Conservation (phyloP, 64 coral and sea anemone genomes). For the Anthopleura sola region DNA sequence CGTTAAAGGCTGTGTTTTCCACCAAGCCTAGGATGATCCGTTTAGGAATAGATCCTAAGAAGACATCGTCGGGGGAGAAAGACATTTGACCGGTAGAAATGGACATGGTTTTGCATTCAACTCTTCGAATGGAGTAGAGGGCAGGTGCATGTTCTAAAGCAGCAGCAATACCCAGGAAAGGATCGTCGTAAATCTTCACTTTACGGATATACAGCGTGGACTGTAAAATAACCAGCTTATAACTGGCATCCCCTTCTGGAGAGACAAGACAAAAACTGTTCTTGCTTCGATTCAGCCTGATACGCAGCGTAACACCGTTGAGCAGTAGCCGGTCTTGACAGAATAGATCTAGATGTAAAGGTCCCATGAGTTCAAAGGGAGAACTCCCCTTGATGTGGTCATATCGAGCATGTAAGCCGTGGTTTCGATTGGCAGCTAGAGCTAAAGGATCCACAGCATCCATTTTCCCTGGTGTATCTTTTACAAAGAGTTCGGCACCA, state of each 20-base stretch:
- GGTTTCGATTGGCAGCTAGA: not conserved
- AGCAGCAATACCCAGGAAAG: slow-evolving; percentile 3
- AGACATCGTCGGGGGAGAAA: slow-evolving; percentile 8
- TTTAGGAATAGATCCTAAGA: slow-evolving; percentile 24
- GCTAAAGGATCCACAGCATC: slow-evolving; percentile 12
- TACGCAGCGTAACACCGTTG: not conserved
- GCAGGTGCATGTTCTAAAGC: not conserved
- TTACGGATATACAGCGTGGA: not conserved
- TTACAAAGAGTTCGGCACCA: not conserved
- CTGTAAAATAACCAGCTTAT: slow-evolving; percentile 6
- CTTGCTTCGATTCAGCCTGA: slow-evolving; percentile 24
- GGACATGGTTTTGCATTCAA: slow-evolving; percentile 16
- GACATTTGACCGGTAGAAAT: not conserved
- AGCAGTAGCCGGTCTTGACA: slow-evolving; percentile 17
- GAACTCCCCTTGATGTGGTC: not conserved
- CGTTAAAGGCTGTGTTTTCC: slow-evolving; percentile 9
- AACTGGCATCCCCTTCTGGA: not conserved
- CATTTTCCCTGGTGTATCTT: slow-evolving; percentile 6
- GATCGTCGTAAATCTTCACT: not conserved
- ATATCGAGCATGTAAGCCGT: not conserved
- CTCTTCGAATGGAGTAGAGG: slow-evolving; percentile 2
- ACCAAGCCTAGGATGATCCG: slow-evolving; percentile 17
- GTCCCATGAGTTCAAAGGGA: not conserved
- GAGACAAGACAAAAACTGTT: slow-evolving; percentile 23
- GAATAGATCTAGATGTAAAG: slow-evolving; percentile 19